These are phyloP conservation scores for Sycobia sp. DNA, from an alignment of 1,140 invertebrate species.

Conservation along the genomic window DNA sequence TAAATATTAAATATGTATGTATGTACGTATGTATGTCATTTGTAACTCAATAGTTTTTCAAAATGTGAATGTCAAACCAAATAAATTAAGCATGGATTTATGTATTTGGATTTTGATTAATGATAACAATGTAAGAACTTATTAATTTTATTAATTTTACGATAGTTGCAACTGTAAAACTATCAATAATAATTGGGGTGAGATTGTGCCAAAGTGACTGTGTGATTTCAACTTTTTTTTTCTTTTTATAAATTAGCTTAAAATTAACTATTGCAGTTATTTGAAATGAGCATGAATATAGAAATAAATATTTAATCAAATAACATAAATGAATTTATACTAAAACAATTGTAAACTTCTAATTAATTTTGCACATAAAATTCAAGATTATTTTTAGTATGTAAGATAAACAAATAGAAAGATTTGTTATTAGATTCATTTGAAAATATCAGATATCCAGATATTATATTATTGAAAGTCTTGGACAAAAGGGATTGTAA, in stretches of 20 bases:
- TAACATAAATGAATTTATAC: conserved; percentile 19
- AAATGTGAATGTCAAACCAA: conserved; percentile 4
- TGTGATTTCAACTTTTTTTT: conserved; percentile 23
- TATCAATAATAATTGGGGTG: conserved; percentile 15
- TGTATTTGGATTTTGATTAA: conserved; percentile 8
- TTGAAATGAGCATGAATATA: conserved; percentile 8
- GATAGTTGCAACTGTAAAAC: conserved; percentile 13
- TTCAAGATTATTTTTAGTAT: conserved; percentile 11
- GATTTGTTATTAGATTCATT: conserved; percentile 15
- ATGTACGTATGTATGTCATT: conserved; percentile 2
- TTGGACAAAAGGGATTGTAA: conserved; percentile 3
- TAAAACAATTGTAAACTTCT: conserved; percentile 14
- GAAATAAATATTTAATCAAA: conserved; percentile 18
- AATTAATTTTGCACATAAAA: conserved; percentile 21
- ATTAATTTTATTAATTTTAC: conserved; percentile 18
- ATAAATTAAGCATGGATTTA: conserved; percentile 2
- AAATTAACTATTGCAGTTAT: conserved; percentile 10
- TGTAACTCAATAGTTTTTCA: neutral
- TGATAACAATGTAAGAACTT: conserved; percentile 15
- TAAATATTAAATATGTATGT: neutral
- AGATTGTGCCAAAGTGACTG: conserved; percentile 33
- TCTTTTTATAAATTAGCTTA: conserved; percentile 15
- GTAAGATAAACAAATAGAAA: conserved; percentile 3
- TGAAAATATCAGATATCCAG: neutral
- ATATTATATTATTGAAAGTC: conserved; percentile 17